Evolutionary conservation across 1,140 invertebrate species (phyloP).

Genomic region (Drosophila leontia): DNA sequence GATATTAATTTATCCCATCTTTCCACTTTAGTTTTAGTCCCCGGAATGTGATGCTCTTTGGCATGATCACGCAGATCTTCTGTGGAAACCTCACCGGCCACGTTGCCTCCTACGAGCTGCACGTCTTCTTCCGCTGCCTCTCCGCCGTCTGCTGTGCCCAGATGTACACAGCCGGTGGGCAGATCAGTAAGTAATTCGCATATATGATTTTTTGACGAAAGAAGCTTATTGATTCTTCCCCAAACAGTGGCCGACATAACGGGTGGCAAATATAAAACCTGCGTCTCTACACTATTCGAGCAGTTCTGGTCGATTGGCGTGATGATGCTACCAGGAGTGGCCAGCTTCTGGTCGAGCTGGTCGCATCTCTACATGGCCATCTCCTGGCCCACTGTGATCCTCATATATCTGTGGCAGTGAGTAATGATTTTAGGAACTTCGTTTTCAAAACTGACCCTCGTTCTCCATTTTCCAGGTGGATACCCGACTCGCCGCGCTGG

Average conservation of each 20-base stretch:
- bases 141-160: constrained; percentile 85
- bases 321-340: constrained; percentile 84
- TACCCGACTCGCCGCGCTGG: constrained; percentile 95
- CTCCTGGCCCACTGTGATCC: constrained; percentile 84
- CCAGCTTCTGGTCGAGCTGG: constrained; percentile 85
- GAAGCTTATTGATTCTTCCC: background rate
- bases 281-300: constrained; percentile 83
- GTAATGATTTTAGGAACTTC: constrained; percentile 13
- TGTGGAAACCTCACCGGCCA: constrained; percentile 84
- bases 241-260: constrained; percentile 83
- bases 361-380: constrained; percentile 85
- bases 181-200: constrained; percentile 78
- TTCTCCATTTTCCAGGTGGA: constrained; percentile 60
- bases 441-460: background rate
- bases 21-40: constrained; percentile 75
- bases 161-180: constrained; percentile 84
- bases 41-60: constrained; percentile 84
- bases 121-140: constrained; percentile 84
- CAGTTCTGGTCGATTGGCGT: constrained; percentile 85
- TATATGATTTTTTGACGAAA: no score
- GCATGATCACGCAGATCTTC: constrained; percentile 85
- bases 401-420: constrained; percentile 85
- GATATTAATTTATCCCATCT: background rate
- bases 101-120: constrained; percentile 83
- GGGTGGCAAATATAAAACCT: constrained; percentile 82